phyloP scores from a whole-genome alignment of 2,888 invertebrate species.

The Cheilosia grossa region DNA sequence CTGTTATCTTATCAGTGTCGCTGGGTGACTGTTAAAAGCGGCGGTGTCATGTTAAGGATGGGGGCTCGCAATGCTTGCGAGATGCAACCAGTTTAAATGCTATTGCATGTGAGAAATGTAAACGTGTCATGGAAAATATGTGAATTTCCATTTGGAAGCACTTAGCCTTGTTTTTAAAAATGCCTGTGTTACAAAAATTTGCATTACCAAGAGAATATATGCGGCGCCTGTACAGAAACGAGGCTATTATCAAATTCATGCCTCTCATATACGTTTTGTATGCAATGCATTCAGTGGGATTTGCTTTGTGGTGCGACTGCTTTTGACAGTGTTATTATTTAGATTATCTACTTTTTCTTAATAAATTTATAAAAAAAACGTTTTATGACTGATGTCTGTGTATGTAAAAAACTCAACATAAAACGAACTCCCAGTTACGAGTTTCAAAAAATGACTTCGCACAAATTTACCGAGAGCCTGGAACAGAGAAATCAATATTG shows the following conservation, averaged over 20 bases:
- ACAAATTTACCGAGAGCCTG: too few species aligned
- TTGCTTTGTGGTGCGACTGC: conserved; percentile 11
- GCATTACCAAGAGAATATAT: conserved; percentile 24
- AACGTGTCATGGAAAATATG: conserved; percentile 10
- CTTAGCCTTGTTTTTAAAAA: conserved; percentile 37
- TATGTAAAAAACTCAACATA: too few species aligned
- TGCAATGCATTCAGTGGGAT: conserved; percentile 1
- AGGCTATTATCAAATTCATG: conserved; percentile 45
- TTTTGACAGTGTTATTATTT: conserved; percentile 29
- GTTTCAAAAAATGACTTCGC: too few species aligned
- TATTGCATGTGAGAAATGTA: neutral
- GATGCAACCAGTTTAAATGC: neutral
- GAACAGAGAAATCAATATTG: too few species aligned
- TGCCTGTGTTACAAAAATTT: conserved; percentile 17
- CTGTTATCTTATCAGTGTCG: conserved; percentile 17
- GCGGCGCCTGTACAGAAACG: neutral
- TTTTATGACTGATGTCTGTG: too few species aligned
- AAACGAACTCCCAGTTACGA: too few species aligned
- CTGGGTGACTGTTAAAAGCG: conserved; percentile 8
- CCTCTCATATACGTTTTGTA: conserved; percentile 1
- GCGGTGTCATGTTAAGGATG: conserved; percentile 12
- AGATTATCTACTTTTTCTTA: neutral
- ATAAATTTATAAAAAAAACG: too few species aligned
- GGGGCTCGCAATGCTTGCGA: neutral
- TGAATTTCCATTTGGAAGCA: conserved; percentile 36